Evolutionary conservation across 2,888 invertebrate species (phyloP), one percentile per base, ranked within the genome.

Genomic region (Pheosia tremula): DNA sequence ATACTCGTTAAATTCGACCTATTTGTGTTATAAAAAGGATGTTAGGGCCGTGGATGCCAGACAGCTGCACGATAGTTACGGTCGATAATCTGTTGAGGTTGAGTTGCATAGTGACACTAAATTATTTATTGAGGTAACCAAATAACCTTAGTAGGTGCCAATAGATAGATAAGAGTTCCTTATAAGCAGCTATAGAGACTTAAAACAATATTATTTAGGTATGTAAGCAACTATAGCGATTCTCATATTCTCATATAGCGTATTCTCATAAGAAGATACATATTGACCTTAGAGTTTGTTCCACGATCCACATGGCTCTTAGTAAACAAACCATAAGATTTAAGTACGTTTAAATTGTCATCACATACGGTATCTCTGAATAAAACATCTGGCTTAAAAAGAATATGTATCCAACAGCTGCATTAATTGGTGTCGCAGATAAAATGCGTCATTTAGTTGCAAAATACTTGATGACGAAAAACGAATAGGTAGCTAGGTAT

Each of bases 11-110:
- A 62, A 60, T 54, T 50, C 61, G 67, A 59, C 69, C 73, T 66
- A 67, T 58, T 71, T 73, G 8, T 11, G 24, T 56, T 24, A 10
- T 74, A 73, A 73, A 55, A 60, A 73, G 73, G 74, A 73, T 66
- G 74, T 58, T 57, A 58, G 58, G 66, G 52, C 53, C 61, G 68
- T 3, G 5, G 45, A 11, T 47, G 45, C 11, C 45, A n/a, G n/a
- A 8, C 45, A 47, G 11, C 11, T 47, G 45, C 4, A 43, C 7
- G n/a, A n/a, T 24, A 24, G 24, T 24, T 24, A 24, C 24, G 24
- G 24, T 24, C 24, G 24, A 24, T 24, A 0, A 24, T 24, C 24
- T 24, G 24, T 24, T 24, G 24, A 24, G 24, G 24, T 24, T 24
- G 24, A 24, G 24, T 24, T 24, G 24, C 24, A 24, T 24, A 24